These are phyloP conservation scores for Furcula furcula DNA, from an alignment of 2,888 invertebrate species.

Conservation along the genomic window DNA sequence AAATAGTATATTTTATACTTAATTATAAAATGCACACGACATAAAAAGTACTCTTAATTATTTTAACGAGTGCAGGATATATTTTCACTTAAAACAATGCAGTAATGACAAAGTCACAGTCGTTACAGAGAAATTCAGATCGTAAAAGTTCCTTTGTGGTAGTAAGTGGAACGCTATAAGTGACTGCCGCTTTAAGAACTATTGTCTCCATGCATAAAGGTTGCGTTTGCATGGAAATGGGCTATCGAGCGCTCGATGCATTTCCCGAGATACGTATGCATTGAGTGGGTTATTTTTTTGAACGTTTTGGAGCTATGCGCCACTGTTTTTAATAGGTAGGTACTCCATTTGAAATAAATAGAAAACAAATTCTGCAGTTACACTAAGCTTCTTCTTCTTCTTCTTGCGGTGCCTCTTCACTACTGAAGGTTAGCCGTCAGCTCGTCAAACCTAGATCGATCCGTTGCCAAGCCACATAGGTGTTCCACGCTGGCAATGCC, in stretches of 20 bases:
- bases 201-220: constrained; percentile 60
- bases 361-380: too few species aligned
- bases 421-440: too few species aligned
- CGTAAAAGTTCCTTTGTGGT: constrained; percentile 64
- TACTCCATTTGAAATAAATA: too few species aligned
- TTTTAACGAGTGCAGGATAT: constrained; percentile 12
- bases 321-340: too few species aligned
- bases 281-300: constrained; percentile 23
- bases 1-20: too few species aligned
- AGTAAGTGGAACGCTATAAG: constrained; percentile 65
- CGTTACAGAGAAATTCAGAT: constrained; percentile 35
- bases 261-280: constrained; percentile 32
- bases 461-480: too few species aligned
- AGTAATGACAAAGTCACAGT: constrained; percentile 38
- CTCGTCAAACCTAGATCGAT: too few species aligned
- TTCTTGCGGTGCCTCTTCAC: too few species aligned
- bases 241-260: constrained; percentile 56
- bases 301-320: too few species aligned
- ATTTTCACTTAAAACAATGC: constrained; percentile 26
- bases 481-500: too few species aligned
- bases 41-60: constrained; percentile 4
- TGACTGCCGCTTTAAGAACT: constrained; percentile 63
- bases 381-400: too few species aligned
- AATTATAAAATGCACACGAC: too few species aligned
- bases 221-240: constrained; percentile 63